Evolutionary conservation across 2,888 invertebrate species (phyloP).

Genomic region (Protula sp.): DNA sequence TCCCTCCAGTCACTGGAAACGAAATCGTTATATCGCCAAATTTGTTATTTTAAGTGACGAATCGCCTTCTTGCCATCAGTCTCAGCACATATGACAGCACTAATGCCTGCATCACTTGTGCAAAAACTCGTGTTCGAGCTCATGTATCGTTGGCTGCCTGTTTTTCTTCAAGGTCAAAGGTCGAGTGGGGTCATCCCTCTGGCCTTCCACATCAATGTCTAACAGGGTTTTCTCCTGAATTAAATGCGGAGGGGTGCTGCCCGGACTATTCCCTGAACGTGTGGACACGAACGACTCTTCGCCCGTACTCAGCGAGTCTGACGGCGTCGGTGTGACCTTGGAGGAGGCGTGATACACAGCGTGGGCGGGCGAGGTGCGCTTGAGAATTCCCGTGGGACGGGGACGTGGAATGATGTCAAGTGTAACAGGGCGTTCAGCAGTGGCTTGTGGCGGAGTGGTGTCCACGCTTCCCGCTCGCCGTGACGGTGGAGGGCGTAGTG

Average conservation of each 20-base stretch:
- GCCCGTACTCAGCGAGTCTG: slow-evolving; percentile 54
- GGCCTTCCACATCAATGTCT: slow-evolving; percentile 52
- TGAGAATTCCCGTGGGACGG: slow-evolving; percentile 23
- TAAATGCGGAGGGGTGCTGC: slow-evolving; percentile 47
- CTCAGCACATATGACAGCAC: too few species aligned
- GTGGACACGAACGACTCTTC: slow-evolving; percentile 74
- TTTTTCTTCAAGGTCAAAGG: slow-evolving; percentile 29
- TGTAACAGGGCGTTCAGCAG: slow-evolving; percentile 62
- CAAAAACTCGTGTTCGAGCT: slow-evolving; percentile 22
- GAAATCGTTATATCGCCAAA: too few species aligned
- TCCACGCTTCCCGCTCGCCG: neutral
- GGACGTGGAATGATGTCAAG: slow-evolving; percentile 63
- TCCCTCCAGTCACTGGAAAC: too few species aligned
- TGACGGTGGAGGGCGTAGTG: neutral
- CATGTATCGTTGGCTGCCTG: slow-evolving; percentile 12
- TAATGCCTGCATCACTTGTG: too few species aligned
- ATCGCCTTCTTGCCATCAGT: too few species aligned
- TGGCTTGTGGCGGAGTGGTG: slow-evolving; percentile 24
- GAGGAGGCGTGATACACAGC: slow-evolving; percentile 11
- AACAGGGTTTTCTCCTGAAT: slow-evolving; percentile 46
- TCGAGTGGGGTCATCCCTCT: slow-evolving; percentile 44
- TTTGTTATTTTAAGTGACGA: too few species aligned
- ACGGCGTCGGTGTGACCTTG: slow-evolving; percentile 20
- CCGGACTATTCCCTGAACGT: slow-evolving; percentile 60
- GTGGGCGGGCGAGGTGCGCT: slow-evolving; percentile 19